Base-by-base conservation (phyloP, 2,888 invertebrate species). In the Elysia crispata region DNA sequence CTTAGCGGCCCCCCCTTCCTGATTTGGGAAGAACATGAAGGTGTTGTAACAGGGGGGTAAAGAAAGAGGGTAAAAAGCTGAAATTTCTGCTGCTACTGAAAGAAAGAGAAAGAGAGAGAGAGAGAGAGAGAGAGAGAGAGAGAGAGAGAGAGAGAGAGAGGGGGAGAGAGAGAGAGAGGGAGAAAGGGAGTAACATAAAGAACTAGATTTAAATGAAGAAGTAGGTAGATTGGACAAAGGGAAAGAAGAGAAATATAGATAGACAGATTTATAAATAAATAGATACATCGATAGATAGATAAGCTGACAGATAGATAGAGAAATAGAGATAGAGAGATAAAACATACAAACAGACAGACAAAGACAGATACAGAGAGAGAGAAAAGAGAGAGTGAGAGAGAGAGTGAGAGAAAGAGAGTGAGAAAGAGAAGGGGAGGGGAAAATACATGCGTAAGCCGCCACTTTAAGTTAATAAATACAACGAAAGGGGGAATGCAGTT, bases 91-190 rank as follows among this genome's bases (percentile, higher is more conserved):
- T 41, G 5, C 41, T 41, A 11, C 41, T 41, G 72, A 33, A 13
- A 72, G 72, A 25, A 25, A 72, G 49, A 41, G 8, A 49, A 5
- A 49, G 50, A 20, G n/a, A n/a, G 0, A 18, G 49, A 50, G n/a
- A 41, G 18, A 72, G 72, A 49, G 41, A 20, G 23, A 72, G 72
- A 41, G 25, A 33, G 41, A 72, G 72, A 72, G 25, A 25, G 41
- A 49, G 23, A 72, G 41, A 49, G 8, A 41, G 13, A 25, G 13
- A 33, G 11, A 72, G 49, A 49, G n/a, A 23, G 41, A 33, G 8
- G 15, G 15, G 13, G 6, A n/a, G 50, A 72, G 25, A 25, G 25
- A 50, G 23, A 72, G 13, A 25, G 49, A 33, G 23, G 23, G 23
- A 25, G 49, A 23, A 23, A n/a, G n/a, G n/a, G n/a, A 33, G 0